Evolutionary conservation across 2,888 invertebrate genomes (phyloP).

Genomic region (Lomographa bimaculata): DNA sequence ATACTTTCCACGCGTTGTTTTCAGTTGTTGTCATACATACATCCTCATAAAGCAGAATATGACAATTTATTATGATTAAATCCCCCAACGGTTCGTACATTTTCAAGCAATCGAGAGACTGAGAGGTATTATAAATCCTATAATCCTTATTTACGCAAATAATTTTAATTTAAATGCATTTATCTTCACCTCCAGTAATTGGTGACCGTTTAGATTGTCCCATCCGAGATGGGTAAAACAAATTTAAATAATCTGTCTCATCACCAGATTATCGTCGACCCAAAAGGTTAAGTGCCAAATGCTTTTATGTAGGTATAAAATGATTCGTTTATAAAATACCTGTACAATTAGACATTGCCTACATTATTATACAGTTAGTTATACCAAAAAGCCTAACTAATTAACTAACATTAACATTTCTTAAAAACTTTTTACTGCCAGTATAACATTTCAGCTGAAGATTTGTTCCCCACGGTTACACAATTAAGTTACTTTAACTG

Average conservation of each 20-base stretch:
- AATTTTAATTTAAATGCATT: constrained; percentile 27
- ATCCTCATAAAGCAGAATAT: constrained; percentile 11
- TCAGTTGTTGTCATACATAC: constrained; percentile 6
- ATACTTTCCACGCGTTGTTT: no score
- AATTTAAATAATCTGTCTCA: constrained; percentile 9
- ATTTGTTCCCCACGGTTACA: no score
- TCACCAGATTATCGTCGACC: neutral
- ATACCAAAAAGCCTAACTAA: no score
- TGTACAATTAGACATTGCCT: no score
- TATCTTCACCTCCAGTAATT: constrained; percentile 9
- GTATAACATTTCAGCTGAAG: no score
- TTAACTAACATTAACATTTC: no score
- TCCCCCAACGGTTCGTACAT: constrained; percentile 21
- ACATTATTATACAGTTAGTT: no score
- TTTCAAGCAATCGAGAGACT: constrained; percentile 15
- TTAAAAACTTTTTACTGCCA: no score
- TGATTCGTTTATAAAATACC: no score
- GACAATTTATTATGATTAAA: constrained; percentile 28
- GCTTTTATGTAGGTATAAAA: no score
- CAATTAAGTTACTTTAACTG: no score
- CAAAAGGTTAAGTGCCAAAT: neutral
- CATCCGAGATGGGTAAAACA: neutral
- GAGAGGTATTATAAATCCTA: constrained; percentile 12
- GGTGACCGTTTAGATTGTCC: constrained; percentile 6
- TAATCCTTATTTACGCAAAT: constrained; percentile 25